Evolutionary conservation across 2,113 vertebrate species (phyloP).

Genomic region (Hippocampus zosterae): DNA sequence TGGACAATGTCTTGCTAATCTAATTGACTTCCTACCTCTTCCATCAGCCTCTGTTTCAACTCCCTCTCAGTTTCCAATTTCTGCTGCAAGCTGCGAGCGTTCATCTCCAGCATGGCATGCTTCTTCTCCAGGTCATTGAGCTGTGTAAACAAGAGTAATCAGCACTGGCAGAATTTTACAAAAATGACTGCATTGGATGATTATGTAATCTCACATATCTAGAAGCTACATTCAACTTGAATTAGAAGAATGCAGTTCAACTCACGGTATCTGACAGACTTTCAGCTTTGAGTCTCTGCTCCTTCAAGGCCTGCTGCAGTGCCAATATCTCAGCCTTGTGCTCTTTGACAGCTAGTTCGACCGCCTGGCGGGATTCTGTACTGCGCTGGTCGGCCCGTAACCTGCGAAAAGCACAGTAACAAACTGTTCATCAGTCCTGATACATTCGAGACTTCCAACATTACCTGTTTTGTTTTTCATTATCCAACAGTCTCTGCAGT

Average conservation of each 20-base stretch:
- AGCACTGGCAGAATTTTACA: background rate
- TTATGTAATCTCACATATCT: background rate
- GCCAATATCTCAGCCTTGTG: constrained; percentile 96
- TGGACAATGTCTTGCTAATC: background rate
- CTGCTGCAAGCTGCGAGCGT: constrained; percentile 93
- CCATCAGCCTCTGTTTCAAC: constrained; percentile 94
- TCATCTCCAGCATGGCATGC: constrained; percentile 98
- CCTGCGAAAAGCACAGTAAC: constrained; percentile 53
- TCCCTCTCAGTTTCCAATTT: constrained; percentile 97
- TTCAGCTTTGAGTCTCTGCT: constrained; percentile 96
- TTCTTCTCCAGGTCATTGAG: constrained; percentile 98
- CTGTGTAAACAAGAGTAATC: constrained; percentile 59
- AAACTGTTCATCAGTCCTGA: background rate
- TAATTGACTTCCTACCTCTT: constrained; percentile 78
- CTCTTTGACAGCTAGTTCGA: constrained; percentile 94
- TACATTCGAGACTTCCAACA: background rate
- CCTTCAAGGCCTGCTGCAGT: constrained; percentile 93
- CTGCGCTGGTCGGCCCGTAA: constrained; percentile 94
- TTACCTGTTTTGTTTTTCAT: constrained; percentile 95
- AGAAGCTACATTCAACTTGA: background rate
- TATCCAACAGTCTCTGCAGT: constrained; percentile 90
- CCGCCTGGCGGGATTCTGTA: constrained; percentile 93
- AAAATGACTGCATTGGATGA: background rate
- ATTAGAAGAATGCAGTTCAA: constrained; percentile 4
- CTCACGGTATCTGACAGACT: constrained; percentile 96